Evolutionary conservation across 2,797 vertebrate genomes (phyloP).

Genomic region (Mormyrus proboscirostris): DNA sequence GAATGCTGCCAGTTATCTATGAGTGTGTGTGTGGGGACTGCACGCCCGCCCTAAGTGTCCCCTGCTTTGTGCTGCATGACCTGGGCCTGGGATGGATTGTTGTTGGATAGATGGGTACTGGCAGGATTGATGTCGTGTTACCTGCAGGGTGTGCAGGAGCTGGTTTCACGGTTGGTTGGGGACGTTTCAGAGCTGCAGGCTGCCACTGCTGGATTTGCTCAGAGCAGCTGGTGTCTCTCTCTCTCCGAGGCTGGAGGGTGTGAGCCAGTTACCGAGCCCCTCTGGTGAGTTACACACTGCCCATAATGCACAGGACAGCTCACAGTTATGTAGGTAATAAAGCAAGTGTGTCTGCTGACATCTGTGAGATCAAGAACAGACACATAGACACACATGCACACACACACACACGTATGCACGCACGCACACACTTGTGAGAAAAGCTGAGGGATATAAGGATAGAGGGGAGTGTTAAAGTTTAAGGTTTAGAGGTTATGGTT

Average conservation of each 20-base stretch:
- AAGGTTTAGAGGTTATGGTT: too few species aligned
- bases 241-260: background rate
- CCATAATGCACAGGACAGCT: background rate
- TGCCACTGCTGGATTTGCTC: background rate
- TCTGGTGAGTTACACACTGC: background rate
- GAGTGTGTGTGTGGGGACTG: background rate
- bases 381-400: too few species aligned
- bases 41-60: background rate
- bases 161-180: background rate
- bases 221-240: background rate
- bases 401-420: too few species aligned
- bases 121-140: background rate
- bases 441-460: too few species aligned
- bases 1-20: background rate
- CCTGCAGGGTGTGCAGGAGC: background rate
- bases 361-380: background rate
- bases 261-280: background rate
- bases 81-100: background rate
- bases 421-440: too few species aligned
- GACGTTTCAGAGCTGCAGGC: background rate
- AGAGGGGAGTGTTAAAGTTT: too few species aligned
- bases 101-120: background rate
- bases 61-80: background rate
- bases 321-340: background rate
- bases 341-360: background rate